Base-by-base conservation (phyloP, 2,797 vertebrate genomes). In the Paedocypris micromegethes region DNA sequence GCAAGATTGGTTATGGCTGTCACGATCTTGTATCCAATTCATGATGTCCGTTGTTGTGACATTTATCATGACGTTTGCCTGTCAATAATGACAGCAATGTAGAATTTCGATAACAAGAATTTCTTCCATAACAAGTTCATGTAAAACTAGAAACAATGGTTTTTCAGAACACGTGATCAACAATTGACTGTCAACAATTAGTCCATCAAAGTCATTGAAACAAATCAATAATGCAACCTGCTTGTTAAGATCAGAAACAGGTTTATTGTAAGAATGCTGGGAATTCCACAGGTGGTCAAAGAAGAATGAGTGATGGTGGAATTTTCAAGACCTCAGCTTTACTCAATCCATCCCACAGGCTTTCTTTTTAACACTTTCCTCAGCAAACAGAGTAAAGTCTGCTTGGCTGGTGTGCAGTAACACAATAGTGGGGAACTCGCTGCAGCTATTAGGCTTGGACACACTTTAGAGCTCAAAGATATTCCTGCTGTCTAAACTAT, bases 221-320 rank as follows among this genome's bases (percentile, higher is more conserved):
- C 23, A 23, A 23, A 23, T 23, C 23, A 23, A 59, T 37, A 55
- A 23, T 42, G 45, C 40, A 51, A 41, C 40, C 45, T 9, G 9
- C 64, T 50, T 66, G n/a, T 54, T 9, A 55, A 72, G 72, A 66
- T 53, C 42, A 54, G 44, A 56, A 58, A 62, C 66, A 73, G 73
- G 69, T 72, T 51, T 66, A 63, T 54, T 39, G 61, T 47, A 62
- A 68, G 72, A 64, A 72, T 75, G 7, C 75, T 75, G 48, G 65
- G 71, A 68, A 75, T 77, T 72, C 67, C 68, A 74, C 73, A 63
- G 58, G 44, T 56, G 4, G 48, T 57, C 70, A 63, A 65, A 40
- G 64, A 58, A 37, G 66, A 66, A 51, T 65, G 55, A 69, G 64
- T 61, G 61, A 64, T 72, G 42, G 40, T 52, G 65, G 72, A 75